Evolutionary conservation across 2,113 vertebrate species (phyloP), one percentile per base, ranked within the genome.

Genomic region (Notarius lentiginosus): DNA sequence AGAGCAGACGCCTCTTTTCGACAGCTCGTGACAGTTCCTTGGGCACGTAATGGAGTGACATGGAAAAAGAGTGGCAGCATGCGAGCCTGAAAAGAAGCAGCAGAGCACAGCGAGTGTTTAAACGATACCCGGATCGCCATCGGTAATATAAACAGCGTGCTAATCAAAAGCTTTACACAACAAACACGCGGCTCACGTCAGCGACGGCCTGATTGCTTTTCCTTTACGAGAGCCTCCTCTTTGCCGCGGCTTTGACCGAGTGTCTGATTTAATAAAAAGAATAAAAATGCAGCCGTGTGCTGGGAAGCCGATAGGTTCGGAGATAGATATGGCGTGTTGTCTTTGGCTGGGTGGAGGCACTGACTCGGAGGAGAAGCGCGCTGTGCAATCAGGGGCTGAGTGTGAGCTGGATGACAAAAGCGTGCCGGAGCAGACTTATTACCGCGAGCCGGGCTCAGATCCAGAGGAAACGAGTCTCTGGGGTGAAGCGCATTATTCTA

Each of bases 261-360:
- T 89, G 92, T 94, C 92, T 91, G 73, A 92, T 92, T 87, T 83
- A 93, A 94, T 93, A 90, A 49, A 58, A 91, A 89, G 58, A 81
- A 87, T 86, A 86, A 84, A 84, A 89, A 90, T 83, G 75, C 55
- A 90, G 82, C 75, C 82, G 88, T 89, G 92, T 89, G 90, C 87
- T 65, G 80, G 79, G 53, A 41, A 72, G 84, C 76, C 90, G 92
- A 93, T 87, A 89, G 88, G 88, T 92, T 92, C 86, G 88, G 84
- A 41, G 41, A 41, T 7, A 94, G 93, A 94, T 93, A 92, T 85
- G 82, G 80, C 84, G 18, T 92, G 93, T 94, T 94, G 91, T 87
- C 84, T 93, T 93, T 94, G 88, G 91, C 89, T 51, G 34, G 53
- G 58, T 55, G 88, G 49, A 66, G 47, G 87, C 87, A 76, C 87